phyloP scores from a whole-genome alignment of 1,140 invertebrate species.

The Aphis gossypii region DNA sequence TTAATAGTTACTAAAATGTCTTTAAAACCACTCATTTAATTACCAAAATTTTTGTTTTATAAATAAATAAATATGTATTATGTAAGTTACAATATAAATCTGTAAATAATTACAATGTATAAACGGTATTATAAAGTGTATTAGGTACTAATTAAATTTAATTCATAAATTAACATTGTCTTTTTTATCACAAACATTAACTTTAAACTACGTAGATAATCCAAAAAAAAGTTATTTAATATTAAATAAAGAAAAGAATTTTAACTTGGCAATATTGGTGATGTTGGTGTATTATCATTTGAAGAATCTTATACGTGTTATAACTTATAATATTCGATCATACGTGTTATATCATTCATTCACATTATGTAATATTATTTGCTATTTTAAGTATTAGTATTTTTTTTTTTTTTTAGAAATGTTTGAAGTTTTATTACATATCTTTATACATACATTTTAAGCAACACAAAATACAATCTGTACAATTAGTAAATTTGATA shows the following conservation, averaged over 20 bases:
- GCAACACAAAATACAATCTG: neutral
- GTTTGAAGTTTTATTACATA: neutral
- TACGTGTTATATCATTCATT: conserved; percentile 28
- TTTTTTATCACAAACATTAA: neutral
- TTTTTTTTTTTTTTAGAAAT: neutral
- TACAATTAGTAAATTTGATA: no score
- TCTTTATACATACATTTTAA: neutral
- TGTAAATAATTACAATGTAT: neutral
- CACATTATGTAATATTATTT: neutral
- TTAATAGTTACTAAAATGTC: neutral
- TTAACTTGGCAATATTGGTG: neutral
- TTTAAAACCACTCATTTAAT: neutral
- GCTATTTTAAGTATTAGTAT: neutral
- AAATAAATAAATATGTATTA: neutral
- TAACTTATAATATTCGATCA: neutral
- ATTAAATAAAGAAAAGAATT: conserved; percentile 23
- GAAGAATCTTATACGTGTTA: neutral
- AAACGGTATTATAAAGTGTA: neutral
- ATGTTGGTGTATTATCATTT: neutral
- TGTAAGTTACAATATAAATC: neutral
- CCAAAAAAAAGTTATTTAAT: neutral
- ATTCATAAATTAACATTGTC: neutral
- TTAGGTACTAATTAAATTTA: neutral
- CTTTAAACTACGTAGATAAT: neutral
- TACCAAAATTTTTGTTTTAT: neutral